Evolutionary conservation across 1,140 invertebrate genomes (phyloP).

Genomic region (Aphidius gifuensis): DNA sequence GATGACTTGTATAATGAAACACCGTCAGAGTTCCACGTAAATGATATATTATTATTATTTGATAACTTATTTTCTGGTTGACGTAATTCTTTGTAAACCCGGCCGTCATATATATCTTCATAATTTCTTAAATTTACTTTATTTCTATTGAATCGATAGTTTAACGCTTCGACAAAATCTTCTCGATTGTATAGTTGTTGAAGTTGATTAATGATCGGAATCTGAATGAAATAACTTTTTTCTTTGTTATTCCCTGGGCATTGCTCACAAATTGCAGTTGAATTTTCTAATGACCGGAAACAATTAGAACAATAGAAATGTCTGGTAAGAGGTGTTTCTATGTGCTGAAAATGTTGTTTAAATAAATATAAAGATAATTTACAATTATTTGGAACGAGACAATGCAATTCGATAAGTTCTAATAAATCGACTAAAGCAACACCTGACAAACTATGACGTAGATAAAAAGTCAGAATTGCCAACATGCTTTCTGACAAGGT

Average conservation of each 20-base stretch:
- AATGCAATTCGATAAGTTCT: conserved; percentile 5
- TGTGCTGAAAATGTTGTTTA: conserved; percentile 18
- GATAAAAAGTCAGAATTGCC: conserved; percentile 12
- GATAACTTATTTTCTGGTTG: not conserved
- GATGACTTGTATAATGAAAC: conserved; percentile 15
- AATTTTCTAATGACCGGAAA: not conserved
- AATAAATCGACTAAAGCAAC: conserved; percentile 14
- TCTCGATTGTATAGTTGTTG: conserved; percentile 5
- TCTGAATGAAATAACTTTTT: conserved; percentile 18
- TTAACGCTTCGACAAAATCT: conserved; percentile 6
- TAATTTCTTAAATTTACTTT: conserved; percentile 1
- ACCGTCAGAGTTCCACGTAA: conserved; percentile 18
- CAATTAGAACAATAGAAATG: conserved; percentile 21
- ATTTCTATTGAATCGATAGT: not conserved
- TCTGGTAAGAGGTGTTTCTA: not conserved
- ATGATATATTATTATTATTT: no score
- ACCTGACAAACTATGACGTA: conserved; percentile 13
- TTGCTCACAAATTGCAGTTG: not conserved
- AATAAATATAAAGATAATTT: conserved; percentile 15
- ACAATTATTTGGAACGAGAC: not conserved
- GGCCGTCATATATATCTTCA: conserved; percentile 19
- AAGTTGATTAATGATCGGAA: conserved; percentile 6
- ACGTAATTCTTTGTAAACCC: not conserved
- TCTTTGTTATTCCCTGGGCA: not conserved
- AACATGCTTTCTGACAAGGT: conserved; percentile 14